These are phyloP conservation scores for Portunus trituberculatus DNA, from an alignment of 1,140 invertebrate species.

Conservation along the genomic window DNA sequence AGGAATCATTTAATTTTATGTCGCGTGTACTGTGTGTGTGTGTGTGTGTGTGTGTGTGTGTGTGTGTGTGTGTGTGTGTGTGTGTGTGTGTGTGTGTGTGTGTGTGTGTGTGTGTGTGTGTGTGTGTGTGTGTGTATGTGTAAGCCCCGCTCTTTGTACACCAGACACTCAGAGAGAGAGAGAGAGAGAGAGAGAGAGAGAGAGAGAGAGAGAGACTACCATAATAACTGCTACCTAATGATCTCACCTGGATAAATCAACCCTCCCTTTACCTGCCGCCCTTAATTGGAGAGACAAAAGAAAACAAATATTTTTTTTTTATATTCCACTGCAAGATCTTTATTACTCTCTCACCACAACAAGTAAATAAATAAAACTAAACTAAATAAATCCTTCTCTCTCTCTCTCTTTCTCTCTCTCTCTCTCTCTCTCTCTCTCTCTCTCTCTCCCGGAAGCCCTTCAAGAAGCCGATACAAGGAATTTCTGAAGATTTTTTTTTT, in stretches of 20 bases:
- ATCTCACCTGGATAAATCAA: no score
- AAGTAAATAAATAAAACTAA: neutral
- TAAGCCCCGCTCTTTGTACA: neutral
- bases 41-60: no score
- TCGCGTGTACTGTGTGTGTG: no score
- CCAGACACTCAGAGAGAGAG: no score
- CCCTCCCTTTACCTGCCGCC: no score
- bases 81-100: neutral
- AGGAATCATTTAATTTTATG: neutral
- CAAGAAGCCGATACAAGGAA: neutral
- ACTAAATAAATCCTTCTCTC: neutral
- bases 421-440: neutral
- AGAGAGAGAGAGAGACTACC: no score
- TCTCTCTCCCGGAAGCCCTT: neutral
- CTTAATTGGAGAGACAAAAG: neutral
- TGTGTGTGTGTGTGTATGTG: neutral
- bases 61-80: neutral
- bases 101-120: no score
- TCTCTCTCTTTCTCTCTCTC: neutral
- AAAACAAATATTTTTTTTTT: neutral
- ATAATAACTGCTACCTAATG: no score
- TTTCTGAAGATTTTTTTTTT: neutral
- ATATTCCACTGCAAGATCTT: no score
- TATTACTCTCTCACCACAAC: neutral
- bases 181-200: no score